Conservation (phyloP, 92 coral and sea anemone species). For the Anthopleura xanthogrammica region DNA sequence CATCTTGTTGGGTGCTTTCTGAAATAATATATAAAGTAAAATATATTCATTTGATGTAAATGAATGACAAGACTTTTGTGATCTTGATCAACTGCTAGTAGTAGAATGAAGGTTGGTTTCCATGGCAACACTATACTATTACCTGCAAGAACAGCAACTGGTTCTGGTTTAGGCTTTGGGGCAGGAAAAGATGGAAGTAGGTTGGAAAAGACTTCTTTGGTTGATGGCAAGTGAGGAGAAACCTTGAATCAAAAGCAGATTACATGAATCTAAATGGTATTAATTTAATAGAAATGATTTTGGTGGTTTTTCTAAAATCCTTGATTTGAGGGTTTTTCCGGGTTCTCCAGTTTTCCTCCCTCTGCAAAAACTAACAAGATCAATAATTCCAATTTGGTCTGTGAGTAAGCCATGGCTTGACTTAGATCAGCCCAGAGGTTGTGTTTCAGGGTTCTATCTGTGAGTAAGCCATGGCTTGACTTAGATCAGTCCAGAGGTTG, state of each 20-base stretch:
- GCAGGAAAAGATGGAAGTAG: slow-evolving; percentile 62
- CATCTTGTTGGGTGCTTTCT: slow-evolving; percentile 34
- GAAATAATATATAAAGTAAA: neutral
- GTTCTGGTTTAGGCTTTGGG: slow-evolving; percentile 46
- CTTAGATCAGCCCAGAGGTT: too few species aligned
- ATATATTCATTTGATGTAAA: neutral
- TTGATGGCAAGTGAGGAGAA: slow-evolving; percentile 47
- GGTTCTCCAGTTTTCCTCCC: too few species aligned
- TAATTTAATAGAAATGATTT: neutral
- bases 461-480: too few species aligned
- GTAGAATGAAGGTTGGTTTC: neutral
- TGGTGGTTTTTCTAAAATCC: too few species aligned
- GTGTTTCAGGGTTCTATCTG: too few species aligned
- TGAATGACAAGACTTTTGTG: neutral
- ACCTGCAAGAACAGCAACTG: slow-evolving; percentile 46
- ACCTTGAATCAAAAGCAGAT: neutral
- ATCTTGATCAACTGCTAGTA: neutral
- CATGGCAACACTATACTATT: neutral
- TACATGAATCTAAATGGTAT: neutral
- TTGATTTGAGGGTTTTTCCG: too few species aligned
- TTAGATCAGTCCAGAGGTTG: too few species aligned
- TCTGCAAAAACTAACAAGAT: too few species aligned
- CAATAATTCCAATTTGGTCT: too few species aligned
- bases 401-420: too few species aligned
- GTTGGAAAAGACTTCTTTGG: slow-evolving; percentile 69